Base-by-base conservation (phyloP, 2,797 vertebrate genomes). In the Phylloscopus collybita region DNA sequence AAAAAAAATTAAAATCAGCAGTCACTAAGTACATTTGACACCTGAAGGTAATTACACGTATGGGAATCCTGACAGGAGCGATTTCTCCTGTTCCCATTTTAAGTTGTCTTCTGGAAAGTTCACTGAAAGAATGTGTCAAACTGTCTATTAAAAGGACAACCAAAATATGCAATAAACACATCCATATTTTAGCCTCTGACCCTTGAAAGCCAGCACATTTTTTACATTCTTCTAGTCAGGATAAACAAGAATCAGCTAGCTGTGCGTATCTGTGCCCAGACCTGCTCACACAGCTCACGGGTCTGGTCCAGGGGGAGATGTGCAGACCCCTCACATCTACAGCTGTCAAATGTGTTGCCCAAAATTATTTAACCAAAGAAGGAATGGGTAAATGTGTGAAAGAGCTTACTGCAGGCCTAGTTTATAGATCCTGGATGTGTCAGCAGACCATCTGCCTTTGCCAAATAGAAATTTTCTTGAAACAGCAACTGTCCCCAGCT, bases 101-200 rank as follows among this genome's bases (percentile, higher is more conserved):
- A 84, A 94, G 78, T 70, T 95, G 82, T 94, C 93, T 93, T 96
- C 90, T 40, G 88, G 34, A 82, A 92, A 93, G 94, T 95, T 97
- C 95, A 97, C 80, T 7, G 8, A 96, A 97, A 95, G 94, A 94
- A 93, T 95, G 86, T 97, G 96, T 97, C 97, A 97, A 97, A 95
- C 88, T 97, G 95, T 94, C 96, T 97, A 90, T 97, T 97, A 97
- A 94, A 95, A 86, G 96, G 91, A 97, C 40, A 93, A 95, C 51
- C 66, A 95, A 95, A 97, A 95, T 75, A 97, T 75, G 47, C 93
- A 96, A 96, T 94, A 97, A 98, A 97, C 96, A 97, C 95, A 97
- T 97, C 85, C 95, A 89, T 95, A 95, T 93, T 97, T 97, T 97
- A 96, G 92, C 95, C 96, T 97, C 90, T 97, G 95, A 97, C 96